Percentiles rank a stretch among this genome's conserved stretches.
These are phyloP conservation scores for Gastrophysa polygoni DNA, from an alignment of 2,888 invertebrate species.

Conservation along the genomic window DNA sequence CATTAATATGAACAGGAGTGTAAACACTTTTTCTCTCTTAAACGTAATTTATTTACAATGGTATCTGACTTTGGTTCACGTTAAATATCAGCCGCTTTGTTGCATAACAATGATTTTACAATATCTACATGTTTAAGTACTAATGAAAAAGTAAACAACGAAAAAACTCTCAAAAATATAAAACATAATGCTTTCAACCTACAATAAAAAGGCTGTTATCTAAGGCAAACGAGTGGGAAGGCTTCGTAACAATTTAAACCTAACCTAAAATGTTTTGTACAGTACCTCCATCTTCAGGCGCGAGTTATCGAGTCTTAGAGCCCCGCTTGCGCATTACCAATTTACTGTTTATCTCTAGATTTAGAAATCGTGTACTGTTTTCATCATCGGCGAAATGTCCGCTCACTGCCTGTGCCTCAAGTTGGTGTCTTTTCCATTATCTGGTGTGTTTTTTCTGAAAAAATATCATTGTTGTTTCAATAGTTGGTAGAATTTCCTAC, in stretches of 20 bases:
- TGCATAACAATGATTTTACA: conserved; percentile 44
- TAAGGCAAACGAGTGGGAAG: conserved; percentile 43
- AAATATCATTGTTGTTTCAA: not conserved
- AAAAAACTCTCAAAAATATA: conserved; percentile 33
- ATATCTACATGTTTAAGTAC: conserved; percentile 44
- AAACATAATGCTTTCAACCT: conserved; percentile 36
- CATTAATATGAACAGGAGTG: conserved; percentile 53
- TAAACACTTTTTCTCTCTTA: conserved; percentile 47
- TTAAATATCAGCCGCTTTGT: conserved; percentile 44
- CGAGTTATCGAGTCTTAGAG: conserved; percentile 28
- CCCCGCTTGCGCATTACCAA: conserved; percentile 32
- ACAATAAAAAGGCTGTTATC: conserved; percentile 45
- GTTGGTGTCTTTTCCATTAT: conserved; percentile 60
- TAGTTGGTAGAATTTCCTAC: too few relatives aligned
- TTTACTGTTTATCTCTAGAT: conserved; percentile 32
- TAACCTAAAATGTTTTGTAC: conserved; percentile 41
- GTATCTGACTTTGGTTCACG: conserved; percentile 40
- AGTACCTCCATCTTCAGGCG: conserved; percentile 38
- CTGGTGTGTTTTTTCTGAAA: conserved; percentile 60
- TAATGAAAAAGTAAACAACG: conserved; percentile 36
- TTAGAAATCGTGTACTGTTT: conserved; percentile 31
- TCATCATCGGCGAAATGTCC: conserved; percentile 20
- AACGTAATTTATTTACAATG: conserved; percentile 50
- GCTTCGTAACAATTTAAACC: conserved; percentile 40
- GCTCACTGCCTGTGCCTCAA: conserved; percentile 60